Conservation (phyloP, 2,888 invertebrate species). For the Horisme vitalbata region DNA sequence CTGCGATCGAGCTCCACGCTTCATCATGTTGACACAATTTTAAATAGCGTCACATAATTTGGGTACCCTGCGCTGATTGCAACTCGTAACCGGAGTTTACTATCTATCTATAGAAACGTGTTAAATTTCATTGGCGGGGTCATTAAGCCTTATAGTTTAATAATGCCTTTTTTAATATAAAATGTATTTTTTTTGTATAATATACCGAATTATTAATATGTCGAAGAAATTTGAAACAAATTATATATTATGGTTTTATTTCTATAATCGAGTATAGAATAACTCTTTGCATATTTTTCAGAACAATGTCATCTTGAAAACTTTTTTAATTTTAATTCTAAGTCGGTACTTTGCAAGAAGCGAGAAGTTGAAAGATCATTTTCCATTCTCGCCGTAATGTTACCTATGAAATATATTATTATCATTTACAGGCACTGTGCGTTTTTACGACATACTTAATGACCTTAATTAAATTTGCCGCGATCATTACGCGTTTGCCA, state of each 20-base stretch:
- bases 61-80: slow-evolving; percentile 54
- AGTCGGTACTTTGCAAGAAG: not conserved
- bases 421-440: slow-evolving; percentile 24
- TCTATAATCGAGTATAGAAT: not conserved
- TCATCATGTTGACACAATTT: slow-evolving; percentile 76
- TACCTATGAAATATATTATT: slow-evolving; percentile 22
- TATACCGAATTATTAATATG: too few species aligned
- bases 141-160: slow-evolving; percentile 33
- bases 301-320: not conserved
- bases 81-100: slow-evolving; percentile 42
- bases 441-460: slow-evolving; percentile 35
- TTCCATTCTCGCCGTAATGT: slow-evolving; percentile 6
- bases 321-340: slow-evolving; percentile 6
- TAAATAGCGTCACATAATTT: slow-evolving; percentile 70
- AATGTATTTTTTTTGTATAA: too few species aligned
- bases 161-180: too few species aligned
- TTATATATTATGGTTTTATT: not conserved
- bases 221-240: too few species aligned
- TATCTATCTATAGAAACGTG: slow-evolving; percentile 34
- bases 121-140: slow-evolving; percentile 30
- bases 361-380: slow-evolving; percentile 10
- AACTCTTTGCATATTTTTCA: not conserved
- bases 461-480: slow-evolving; percentile 33
- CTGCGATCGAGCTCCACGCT: slow-evolving; percentile 46
- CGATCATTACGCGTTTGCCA: slow-evolving; percentile 31